Evolutionary conservation across 2,888 invertebrate species (phyloP), one percentile per base, ranked within the genome.

Genomic region (Tetrapedia diversipes): DNA sequence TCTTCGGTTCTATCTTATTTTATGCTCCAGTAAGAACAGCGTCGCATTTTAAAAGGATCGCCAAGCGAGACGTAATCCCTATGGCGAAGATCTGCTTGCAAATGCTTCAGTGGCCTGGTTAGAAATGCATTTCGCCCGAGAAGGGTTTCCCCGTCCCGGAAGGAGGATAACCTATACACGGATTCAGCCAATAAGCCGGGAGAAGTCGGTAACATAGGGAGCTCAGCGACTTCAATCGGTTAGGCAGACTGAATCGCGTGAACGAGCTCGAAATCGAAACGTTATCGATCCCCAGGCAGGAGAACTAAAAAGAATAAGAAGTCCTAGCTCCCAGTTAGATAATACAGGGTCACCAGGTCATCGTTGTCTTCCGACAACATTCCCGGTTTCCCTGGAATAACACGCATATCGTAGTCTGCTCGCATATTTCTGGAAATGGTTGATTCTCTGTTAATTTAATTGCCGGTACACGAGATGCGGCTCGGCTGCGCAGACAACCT

Each of bases 341-440:
- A 78, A 64, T 43, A 65, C 24, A 53, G 71, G 84, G 77, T 84
- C 83, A 78, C 56, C 74, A 68, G 84, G 80, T 79, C 84, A 82
- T 82, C 75, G 63, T 72, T 77, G 73, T 57, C 77, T 71, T 77
- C 68, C 65, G 77, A 61, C 67, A 61, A 71, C 73, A 51, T 47
- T 45, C 47, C 53, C 32, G 29, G 27, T 60, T 63, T 64, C 64
- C 59, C 43, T 53, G 69, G 39, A 54, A 65, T 34, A 64, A 29
- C 19, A 45, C 37, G 34, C 14, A 19, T 54, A 54, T 69, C 71
- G 41, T 14, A 53, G 24, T 64, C 22, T 59, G 51, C 63, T 45
- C 51, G 63, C 57, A 47, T 59, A 59, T 64, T 74, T 68, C 57
- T 53, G 39, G 1, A 63, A 56, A 53, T 51, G 63, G 57, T 27